Evolutionary conservation across 2,113 vertebrate species (phyloP), one percentile per base, ranked within the genome.

Genomic region (Stegastes partitus): DNA sequence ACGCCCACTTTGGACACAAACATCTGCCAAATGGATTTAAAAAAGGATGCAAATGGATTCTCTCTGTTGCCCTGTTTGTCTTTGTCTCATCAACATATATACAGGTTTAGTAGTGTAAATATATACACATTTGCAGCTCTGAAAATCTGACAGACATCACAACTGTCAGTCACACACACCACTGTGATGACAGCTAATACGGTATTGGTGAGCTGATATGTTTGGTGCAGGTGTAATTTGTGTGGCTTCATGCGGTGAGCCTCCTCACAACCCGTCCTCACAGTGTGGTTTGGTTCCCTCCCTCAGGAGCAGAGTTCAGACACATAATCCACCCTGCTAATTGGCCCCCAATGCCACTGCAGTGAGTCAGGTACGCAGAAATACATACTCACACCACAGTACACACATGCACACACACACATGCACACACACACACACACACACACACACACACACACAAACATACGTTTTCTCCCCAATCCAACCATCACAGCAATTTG

Each of bases 321-420:
- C 85, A 90, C 83, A 87, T 84, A 82, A 91, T 89, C 77, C 82
- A 68, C 68, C 49, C 57, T 3, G 79, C 81, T 94, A 92, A 94
- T 94, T 93, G 92, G 90, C 82, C 90, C 88, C 92, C 5, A 53
- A 69, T 89, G 90, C 87, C 81, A 69, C 67, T 67, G 80, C 69
- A 82, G 79, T 76, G 80, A 88, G 71, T 85, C 88, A 86, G 87
- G 85, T 86, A 87, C 70, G 77, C 84, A 79, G 67, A 82, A 75
- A 88, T 31, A 87, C 77, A 85, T 37, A 73, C 51, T 44, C 45
- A 81, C 76, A 63, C 66, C 15, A 22, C 58, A 45, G 22, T 49
- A 45, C 49, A 21, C 28, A 16, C 22, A 53, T 69, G 14, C 39
- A 42, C 39, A 12, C 39, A 42, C 56, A 64, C 31, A 68, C 39